Conservation (phyloP, 2,113 vertebrate genomes). For the Acanthochromis polyacanthus region DNA sequence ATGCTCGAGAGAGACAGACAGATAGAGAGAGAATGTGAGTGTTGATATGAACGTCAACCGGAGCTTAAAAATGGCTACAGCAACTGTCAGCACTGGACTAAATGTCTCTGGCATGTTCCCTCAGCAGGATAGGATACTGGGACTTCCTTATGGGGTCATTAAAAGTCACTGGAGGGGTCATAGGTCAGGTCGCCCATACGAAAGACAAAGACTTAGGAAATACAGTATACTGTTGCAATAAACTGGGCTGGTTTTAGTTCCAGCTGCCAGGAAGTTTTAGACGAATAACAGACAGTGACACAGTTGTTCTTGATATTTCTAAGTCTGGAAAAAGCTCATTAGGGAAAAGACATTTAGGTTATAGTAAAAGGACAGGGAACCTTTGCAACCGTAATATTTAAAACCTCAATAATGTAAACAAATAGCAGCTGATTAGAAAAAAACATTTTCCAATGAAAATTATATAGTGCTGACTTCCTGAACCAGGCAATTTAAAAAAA, state of each 20-base stretch:
- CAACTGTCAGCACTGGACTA: slow-evolving; percentile 48
- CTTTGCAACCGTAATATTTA: too few relatives aligned
- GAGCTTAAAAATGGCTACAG: slow-evolving; percentile 55
- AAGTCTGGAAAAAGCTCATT: neutral
- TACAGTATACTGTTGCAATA: neutral
- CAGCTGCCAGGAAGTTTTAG: neutral
- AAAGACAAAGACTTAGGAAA: slow-evolving; percentile 8
- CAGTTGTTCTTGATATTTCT: neutral
- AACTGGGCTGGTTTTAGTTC: neutral
- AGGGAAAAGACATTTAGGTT: too few relatives aligned
- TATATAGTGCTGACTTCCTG: too few relatives aligned
- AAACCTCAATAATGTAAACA: too few relatives aligned
- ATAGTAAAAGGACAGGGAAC: neutral
- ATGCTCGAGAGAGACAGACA: neutral
- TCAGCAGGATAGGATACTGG: slow-evolving; percentile 7
- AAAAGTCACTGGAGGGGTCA: slow-evolving; percentile 41
- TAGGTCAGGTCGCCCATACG: slow-evolving; percentile 29
- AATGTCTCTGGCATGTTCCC: slow-evolving; percentile 35
- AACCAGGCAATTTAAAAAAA: too few relatives aligned
- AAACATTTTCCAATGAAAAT: too few relatives aligned
- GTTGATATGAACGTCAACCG: slow-evolving; percentile 33
- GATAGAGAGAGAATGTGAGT: slow-evolving; percentile 14
- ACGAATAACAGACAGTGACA: neutral
- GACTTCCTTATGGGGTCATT: slow-evolving; percentile 34
- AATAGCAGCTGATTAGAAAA: too few relatives aligned